A percentile compares a stretch with the other conserved stretches of the same genome.
phyloP scores from a whole-genome alignment of 2,888 invertebrate species.

The Brachyptera putata region DNA sequence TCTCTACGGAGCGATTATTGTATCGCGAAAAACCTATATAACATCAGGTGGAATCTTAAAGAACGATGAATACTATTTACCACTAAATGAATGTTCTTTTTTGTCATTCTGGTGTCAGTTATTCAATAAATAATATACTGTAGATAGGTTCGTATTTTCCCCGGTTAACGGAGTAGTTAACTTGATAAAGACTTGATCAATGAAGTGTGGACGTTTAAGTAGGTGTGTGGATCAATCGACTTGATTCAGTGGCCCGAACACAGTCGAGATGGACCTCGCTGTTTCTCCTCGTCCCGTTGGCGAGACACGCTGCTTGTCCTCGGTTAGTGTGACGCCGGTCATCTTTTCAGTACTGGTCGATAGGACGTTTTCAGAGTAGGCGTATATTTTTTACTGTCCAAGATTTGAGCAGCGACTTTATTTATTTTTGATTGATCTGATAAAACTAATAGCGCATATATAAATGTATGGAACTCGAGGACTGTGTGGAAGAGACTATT shows the following conservation, averaged over 20 bases:
- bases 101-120: background rate
- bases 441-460: background rate
- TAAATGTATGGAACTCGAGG: no score
- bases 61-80: background rate
- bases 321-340: no score
- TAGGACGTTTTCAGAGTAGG: no score
- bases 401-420: background rate
- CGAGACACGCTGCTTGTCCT: no score
- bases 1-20: background rate
- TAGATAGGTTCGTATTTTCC: background rate
- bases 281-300: no score
- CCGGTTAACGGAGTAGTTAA: background rate
- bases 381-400: background rate
- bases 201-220: background rate
- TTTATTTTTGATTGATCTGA: constrained; percentile 1
- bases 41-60: background rate
- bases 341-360: no score
- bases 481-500: no score
- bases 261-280: no score
- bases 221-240: constrained; percentile 5
- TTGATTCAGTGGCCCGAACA: background rate
- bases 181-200: background rate
- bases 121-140: background rate
- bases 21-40: no score
- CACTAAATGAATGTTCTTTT: background rate